phyloP scores from a whole-genome alignment of 1,140 invertebrate genomes.

The Drosophila varians region DNA sequence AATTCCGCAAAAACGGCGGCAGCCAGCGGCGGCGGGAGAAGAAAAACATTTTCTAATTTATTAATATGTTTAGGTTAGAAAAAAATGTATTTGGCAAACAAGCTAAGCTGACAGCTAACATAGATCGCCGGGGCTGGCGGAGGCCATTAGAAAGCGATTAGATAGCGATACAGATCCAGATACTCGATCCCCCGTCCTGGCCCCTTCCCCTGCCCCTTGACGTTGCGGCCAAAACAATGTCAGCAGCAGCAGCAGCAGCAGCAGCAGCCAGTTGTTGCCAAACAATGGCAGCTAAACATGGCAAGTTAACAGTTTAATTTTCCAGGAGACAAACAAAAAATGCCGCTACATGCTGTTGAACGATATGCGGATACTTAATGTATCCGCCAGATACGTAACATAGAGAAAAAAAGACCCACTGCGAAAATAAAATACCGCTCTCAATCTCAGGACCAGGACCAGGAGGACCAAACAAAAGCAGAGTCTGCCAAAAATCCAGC shows the following conservation, averaged over 20 bases:
- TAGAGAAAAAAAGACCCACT: conserved; percentile 32
- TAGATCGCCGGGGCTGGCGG: conserved; percentile 69
- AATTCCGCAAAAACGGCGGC: background rate
- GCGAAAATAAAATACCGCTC: conserved; percentile 56
- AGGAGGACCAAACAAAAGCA: conserved; percentile 76
- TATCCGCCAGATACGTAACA: conserved; percentile 71
- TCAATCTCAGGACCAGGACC: conserved; percentile 80
- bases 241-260: no score
- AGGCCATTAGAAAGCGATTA: conserved; percentile 80
- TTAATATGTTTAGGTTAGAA: conserved; percentile 68
- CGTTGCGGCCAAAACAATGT: conserved; percentile 58
- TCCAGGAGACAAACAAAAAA: conserved; percentile 63
- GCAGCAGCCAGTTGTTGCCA: conserved; percentile 35
- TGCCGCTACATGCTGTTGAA: conserved; percentile 60
- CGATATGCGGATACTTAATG: conserved; percentile 64
- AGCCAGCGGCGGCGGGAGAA: conserved; percentile 3
- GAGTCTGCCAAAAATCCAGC: conserved; percentile 6
- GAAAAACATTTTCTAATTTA: conserved; percentile 79
- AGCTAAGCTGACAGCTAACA: conserved; percentile 72
- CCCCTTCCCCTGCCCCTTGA: conserved; percentile 65
- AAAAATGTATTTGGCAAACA: conserved; percentile 78
- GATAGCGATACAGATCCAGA: conserved; percentile 78
- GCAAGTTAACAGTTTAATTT: conserved; percentile 82
- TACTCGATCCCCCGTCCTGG: conserved; percentile 36
- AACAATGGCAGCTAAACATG: conserved; percentile 82